phyloP scores from a whole-genome alignment of 2,113 vertebrate species.

The Micronisus gabar region DNA sequence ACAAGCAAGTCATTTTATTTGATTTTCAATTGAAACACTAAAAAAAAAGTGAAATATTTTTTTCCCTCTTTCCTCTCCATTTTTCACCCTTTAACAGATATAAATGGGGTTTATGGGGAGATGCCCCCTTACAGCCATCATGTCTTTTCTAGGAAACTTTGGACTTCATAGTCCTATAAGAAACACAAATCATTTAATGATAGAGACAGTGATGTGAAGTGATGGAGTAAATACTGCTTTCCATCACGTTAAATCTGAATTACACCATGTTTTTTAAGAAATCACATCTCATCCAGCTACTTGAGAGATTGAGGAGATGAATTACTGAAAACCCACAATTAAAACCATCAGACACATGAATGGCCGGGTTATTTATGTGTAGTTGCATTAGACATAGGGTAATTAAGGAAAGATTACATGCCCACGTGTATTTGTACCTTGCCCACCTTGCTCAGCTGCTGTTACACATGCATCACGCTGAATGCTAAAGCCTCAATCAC shows the following conservation, averaged over 20 bases:
- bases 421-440: not conserved
- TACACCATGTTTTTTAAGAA: not conserved
- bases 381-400: not conserved
- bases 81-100: not conserved
- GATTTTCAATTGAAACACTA: not conserved
- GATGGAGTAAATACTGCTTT: not conserved
- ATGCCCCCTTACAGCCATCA: not conserved
- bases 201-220: not conserved
- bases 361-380: not conserved
- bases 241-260: not conserved
- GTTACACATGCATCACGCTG: not conserved
- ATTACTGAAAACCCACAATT: not conserved
- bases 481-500: not conserved
- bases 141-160: not conserved
- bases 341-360: not conserved
- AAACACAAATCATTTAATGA: not conserved
- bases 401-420: not conserved
- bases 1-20: not conserved
- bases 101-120: accelerated
- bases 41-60: not conserved
- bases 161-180: not conserved
- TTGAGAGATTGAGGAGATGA: not conserved
- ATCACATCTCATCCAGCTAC: not conserved
- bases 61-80: not conserved
- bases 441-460: not conserved